Conservation (phyloP, 2,113 vertebrate genomes). For the Psophia crepitans region DNA sequence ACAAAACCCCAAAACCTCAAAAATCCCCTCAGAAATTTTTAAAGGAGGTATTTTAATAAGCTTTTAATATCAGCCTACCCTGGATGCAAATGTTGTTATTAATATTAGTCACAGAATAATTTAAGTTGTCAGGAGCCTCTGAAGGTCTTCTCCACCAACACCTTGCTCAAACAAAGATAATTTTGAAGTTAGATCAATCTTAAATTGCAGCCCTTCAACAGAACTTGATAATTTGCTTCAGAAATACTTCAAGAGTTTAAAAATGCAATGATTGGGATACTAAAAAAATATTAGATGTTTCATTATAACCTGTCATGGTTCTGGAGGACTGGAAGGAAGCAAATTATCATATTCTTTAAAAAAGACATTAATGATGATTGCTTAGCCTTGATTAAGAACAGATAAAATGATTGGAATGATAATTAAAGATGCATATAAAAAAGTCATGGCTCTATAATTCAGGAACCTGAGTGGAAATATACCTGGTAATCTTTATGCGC, state of each 20-base stretch:
- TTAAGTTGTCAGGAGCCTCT: neutral
- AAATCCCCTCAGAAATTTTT: neutral
- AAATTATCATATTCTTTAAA: conserved; percentile 56
- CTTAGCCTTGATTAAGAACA: conserved; percentile 62
- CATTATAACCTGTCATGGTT: neutral
- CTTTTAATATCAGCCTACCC: neutral
- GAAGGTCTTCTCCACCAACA: neutral
- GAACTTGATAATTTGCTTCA: neutral
- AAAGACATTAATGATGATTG: conserved; percentile 53
- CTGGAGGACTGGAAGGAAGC: conserved; percentile 3
- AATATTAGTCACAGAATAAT: neutral
- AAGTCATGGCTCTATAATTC: conserved; percentile 36
- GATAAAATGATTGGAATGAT: conserved; percentile 60
- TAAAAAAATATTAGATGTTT: conserved; percentile 7
- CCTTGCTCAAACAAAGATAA: neutral
- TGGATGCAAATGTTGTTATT: neutral
- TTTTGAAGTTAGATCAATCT: neutral
- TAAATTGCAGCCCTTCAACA: neutral
- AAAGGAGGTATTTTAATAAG: neutral
- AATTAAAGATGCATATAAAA: conserved; percentile 58
- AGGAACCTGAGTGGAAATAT: conserved; percentile 10
- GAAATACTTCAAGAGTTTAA: neutral
- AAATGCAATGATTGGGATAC: neutral
- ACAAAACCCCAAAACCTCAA: too few species aligned
- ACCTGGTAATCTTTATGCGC: conserved; percentile 18